Evolutionary conservation across 2,888 invertebrate species (phyloP).

Genomic region (Melinaea menophilus): DNA sequence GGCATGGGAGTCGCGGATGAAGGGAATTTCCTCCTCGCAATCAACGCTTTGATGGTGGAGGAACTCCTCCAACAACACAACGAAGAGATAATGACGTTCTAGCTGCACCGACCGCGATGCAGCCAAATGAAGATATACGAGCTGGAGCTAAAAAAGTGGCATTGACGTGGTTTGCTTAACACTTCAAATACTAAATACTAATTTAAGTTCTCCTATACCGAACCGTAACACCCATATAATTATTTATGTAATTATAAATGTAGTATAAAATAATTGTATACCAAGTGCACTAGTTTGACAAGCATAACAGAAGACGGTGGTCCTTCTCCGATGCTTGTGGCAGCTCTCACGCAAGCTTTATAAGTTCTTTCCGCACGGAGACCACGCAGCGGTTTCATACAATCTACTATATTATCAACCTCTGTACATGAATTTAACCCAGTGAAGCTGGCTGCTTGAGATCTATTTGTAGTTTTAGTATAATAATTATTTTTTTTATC

Average conservation of each 20-base stretch:
- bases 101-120: constrained; percentile 82
- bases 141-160: constrained; percentile 81
- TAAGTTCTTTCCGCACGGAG: constrained; percentile 85
- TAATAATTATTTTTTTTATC: too few species aligned
- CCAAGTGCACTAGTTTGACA: constrained; percentile 70
- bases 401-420: constrained; percentile 59
- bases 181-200: neutral
- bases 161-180: neutral
- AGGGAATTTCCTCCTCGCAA: constrained; percentile 81
- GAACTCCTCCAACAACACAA: constrained; percentile 86
- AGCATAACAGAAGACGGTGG: constrained; percentile 63
- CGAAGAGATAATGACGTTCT: constrained; percentile 82
- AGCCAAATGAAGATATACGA: constrained; percentile 89
- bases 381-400: constrained; percentile 80
- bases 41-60: constrained; percentile 87
- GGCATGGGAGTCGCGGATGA: constrained; percentile 80
- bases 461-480: constrained; percentile 38
- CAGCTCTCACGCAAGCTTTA: constrained; percentile 91
- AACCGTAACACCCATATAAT: neutral
- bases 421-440: constrained; percentile 63
- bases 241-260: neutral
- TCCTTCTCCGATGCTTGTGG: constrained; percentile 86
- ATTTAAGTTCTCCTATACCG: too few species aligned
- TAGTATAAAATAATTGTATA: constrained; percentile 35
- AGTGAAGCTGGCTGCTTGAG: constrained; percentile 65